Evolutionary conservation across 2,113 vertebrate species (phyloP), one percentile per base, ranked within the genome.

Genomic region (Machaerirhynchus nigripectus): DNA sequence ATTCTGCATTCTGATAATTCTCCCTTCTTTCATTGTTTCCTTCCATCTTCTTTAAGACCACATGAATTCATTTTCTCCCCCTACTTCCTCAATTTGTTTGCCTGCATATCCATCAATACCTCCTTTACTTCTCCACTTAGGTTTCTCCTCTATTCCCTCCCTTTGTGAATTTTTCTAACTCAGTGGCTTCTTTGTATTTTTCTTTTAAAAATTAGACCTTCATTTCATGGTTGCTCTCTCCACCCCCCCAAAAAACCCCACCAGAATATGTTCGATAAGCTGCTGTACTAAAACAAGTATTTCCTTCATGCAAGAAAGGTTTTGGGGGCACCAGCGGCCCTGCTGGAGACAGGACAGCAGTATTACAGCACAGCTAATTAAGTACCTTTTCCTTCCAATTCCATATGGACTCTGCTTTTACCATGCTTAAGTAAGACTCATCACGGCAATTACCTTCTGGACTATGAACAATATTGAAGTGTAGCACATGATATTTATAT

Each of bases 401-500:
- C 87, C 83, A 68, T 47, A 65, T n/a, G 84, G 83, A 79, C 50
- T 74, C 56, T 26, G 4, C 79, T 94, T 95, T 69, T 88, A 91
- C 53, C 65, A 79, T 61, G 64, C 59, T 93, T 96, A 96, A 96
- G 49, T 82, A 92, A 95, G 94, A 87, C 87, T 91, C 89, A 96
- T 87, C 74, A 67, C 2, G 0, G 74, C 68, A 94, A 82, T 96
- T 84, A 92, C 89, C 67, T 92, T 91, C 81, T 90, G 94, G 94
- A 92, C 88, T 75, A 77, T 23, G 84, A 93, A 91, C 82, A 93
- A 76, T 69, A 95, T 30, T 86, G 82, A 96, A 93, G 82, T 69
- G 68, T 13, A 84, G 80, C 73, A 92, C 87, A 55, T 87, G 93
- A 95, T 94, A 95, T 96, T 96, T 96, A 84, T 94, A 92, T 69